Evolutionary conservation across 2,113 vertebrate genomes (phyloP).

Genomic region (Oriolus oriolus): DNA sequence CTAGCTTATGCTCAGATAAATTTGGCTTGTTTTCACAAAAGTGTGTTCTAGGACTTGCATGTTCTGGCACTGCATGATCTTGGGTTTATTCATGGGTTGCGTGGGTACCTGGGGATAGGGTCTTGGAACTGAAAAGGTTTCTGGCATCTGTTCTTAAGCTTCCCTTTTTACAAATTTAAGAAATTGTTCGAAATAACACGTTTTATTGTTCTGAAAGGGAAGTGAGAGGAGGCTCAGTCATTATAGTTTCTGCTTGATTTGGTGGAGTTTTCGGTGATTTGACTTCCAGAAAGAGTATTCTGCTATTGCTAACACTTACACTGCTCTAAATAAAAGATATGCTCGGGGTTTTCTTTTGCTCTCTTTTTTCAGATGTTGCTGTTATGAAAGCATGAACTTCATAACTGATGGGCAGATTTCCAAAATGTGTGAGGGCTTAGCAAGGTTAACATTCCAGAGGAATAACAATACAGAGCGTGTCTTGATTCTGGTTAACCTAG

Average conservation of each 20-base stretch:
- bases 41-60: background rate
- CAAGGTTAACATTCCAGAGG: background rate
- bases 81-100: background rate
- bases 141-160: background rate
- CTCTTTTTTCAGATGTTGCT: background rate
- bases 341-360: background rate
- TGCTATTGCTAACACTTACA: background rate
- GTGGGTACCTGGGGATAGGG: background rate
- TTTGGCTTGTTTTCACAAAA: background rate
- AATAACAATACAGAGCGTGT: background rate
- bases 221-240: background rate
- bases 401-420: background rate
- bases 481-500: background rate
- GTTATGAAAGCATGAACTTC: background rate
- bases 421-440: background rate
- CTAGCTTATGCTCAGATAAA: constrained; percentile 1
- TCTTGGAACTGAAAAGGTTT: background rate
- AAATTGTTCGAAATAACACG: background rate
- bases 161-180: background rate
- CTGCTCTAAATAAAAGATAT: background rate
- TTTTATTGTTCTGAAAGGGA: background rate
- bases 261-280: background rate
- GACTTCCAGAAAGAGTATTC: background rate
- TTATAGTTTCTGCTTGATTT: background rate
- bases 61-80: background rate